Conservation (phyloP, 1,140 invertebrate genomes). For the Calliphora vicina region DNA sequence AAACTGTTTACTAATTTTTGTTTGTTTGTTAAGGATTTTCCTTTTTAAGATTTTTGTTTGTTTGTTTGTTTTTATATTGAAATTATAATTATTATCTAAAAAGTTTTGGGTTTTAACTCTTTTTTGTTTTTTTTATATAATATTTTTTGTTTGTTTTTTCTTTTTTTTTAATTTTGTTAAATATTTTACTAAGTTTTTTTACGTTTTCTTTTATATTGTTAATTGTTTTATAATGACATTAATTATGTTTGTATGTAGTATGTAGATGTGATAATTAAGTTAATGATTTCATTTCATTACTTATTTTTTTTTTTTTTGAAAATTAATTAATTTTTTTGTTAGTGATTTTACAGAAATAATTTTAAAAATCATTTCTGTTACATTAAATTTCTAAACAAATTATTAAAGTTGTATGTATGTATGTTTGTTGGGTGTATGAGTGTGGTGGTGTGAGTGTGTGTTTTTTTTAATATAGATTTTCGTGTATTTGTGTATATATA, state of each 20-base stretch:
- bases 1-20: conserved; percentile 14
- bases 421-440: no score
- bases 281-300: background rate
- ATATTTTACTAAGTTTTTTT: conserved; percentile 26
- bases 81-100: conserved; percentile 4
- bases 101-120: conserved; percentile 21
- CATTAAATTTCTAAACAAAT: background rate
- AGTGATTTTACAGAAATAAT: background rate
- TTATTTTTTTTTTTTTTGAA: background rate
- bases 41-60: conserved; percentile 4
- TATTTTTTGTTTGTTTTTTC: conserved; percentile 4
- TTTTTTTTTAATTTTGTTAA: conserved; percentile 22
- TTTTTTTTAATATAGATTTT: background rate
- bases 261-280: background rate
- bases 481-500: conserved; percentile 14
- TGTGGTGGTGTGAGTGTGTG: background rate
- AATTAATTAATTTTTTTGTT: background rate
- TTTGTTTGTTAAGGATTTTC: no score
- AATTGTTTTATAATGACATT: background rate
- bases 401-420: conserved; percentile 1
- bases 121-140: conserved; percentile 3
- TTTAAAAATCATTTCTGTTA: background rate
- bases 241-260: background rate
- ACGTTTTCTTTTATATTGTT: background rate
- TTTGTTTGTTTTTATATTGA: background rate